Evolutionary conservation across 2,113 vertebrate genomes (phyloP), one percentile per base, ranked within the genome.

Genomic region (Astatoreochromis straeleni): DNA sequence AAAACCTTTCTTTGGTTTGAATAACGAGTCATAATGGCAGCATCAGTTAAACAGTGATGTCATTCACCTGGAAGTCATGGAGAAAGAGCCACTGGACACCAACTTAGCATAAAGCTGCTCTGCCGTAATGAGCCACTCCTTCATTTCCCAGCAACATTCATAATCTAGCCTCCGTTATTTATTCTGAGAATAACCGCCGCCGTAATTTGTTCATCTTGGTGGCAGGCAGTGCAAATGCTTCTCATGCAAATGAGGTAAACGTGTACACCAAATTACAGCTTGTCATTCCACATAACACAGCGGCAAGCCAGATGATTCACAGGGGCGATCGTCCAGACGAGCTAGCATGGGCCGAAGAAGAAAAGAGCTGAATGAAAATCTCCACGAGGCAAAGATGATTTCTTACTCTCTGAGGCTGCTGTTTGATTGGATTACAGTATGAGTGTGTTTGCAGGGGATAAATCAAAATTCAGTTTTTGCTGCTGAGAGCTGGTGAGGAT

Each of bases 161-260:
- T 58, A 60, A 90, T 58, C 87, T 1, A 2, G 79, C 21, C 84
- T 81, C 81, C 80, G 57, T 82, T 95, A 89, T 94, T 94, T 91
- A 94, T 81, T 91, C 38, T 84, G 85, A 68, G 87, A 85, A 47
- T 26, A 93, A 94, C 90, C 86, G 63, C 81, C 26, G 45, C 24
- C 1, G 13, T 85, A 91, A 93, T 91, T 85, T 49, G 49, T 84
- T 84, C 81, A 53, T 5, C 78, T 90, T 60, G 54, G 91, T 53
- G 89, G 88, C 91, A 5, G 88, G 80, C 90, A 33, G 89, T 81
- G 4, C 81, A 82, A 88, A 86, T 53, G 87, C 90, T 86, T 88
- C 91, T 87, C 91, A 94, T 94, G 94, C 92, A 95, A 95, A 95
- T 93, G 92, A 93, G 87, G 87, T 88, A 87, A 95, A 94, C 84